Conservation (phyloP, 1,140 invertebrate genomes). For the Pogonus chalceus region DNA sequence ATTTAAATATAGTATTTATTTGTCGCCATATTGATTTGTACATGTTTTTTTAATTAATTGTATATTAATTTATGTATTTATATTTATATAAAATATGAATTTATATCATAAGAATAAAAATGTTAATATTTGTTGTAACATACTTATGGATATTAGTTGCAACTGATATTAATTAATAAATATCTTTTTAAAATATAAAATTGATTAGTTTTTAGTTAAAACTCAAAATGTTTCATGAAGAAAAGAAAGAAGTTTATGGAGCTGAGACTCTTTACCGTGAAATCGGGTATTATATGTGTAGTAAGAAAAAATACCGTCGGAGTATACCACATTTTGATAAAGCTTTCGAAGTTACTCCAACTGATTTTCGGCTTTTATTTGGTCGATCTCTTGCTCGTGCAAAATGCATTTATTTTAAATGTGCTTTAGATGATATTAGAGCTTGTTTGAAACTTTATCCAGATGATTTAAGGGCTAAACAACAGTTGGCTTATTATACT, state of each 20-base stretch:
- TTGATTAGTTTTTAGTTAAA: not conserved
- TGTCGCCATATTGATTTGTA: not conserved
- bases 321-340: constrained; percentile 37
- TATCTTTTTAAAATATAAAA: not conserved
- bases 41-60: not conserved
- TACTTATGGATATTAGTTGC: not conserved
- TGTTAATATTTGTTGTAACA: not conserved
- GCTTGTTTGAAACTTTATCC: constrained; percentile 38
- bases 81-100: not conserved
- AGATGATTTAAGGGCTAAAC: constrained; percentile 36
- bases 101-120: not conserved
- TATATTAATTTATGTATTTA: not conserved
- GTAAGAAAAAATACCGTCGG: constrained; percentile 40
- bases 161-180: not conserved
- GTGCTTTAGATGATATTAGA: constrained; percentile 40
- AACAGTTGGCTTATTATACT: constrained; percentile 42
- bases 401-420: constrained; percentile 38
- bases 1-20: not conserved
- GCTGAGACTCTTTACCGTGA: constrained; percentile 40
- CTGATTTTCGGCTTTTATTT: constrained; percentile 38
- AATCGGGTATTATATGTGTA: constrained; percentile 38
- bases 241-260: constrained; percentile 39
- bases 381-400: constrained; percentile 39
- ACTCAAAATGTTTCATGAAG: not conserved
- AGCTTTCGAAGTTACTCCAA: constrained; percentile 36